Base-by-base conservation (phyloP, 2,888 invertebrate genomes). In the Drosophila algonquin region DNA sequence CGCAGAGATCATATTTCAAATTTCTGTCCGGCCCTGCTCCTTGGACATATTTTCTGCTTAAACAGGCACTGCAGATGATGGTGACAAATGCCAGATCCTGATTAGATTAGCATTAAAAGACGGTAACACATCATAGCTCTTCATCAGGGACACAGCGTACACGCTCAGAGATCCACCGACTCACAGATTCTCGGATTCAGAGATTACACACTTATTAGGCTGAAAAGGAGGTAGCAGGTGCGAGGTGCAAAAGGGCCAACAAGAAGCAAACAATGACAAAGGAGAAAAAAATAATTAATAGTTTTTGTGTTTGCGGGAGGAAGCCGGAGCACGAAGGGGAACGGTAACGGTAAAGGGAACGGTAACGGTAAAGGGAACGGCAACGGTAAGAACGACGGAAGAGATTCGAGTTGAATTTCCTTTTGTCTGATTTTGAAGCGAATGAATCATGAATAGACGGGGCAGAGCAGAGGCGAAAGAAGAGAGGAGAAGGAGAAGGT, bases 201-300 rank as follows among this genome's bases (percentile, higher is more conserved):
- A 54, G 64, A 16, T 52, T 71, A 60, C 59, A 73, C 60, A 64
- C 56, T 56, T 56, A 56, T 53, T 64, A 44, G 12, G 16, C 24
- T n/a, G 8, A 8, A 30, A 10, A n/a, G 7, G n/a, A 16, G 35
- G 9, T 3, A 54, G 40, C 48, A 45, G 44, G 58, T 27, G 58
- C n/a, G 58, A 35, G 16, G 40, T 48, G 24, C 58, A 50, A 54
- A 70, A 12, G 27, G 24, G n/a, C 12, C 40, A 24, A 44, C 45
- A 58, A 67, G 52, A 70, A 76, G 63, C 71, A 69, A 75, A 76
- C 77, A 81, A 80, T 77, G 73, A 74, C 81, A 85, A 84, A 81
- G 87, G 82, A 82, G 75, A 73, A 73, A 80, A 82, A 87, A 85
- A 87, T 87, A 85, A 85, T 85, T 83, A 85, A 85, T 85, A 82